Conservation (phyloP, 1,140 invertebrate genomes). For the Steinernema feltiae region DNA sequence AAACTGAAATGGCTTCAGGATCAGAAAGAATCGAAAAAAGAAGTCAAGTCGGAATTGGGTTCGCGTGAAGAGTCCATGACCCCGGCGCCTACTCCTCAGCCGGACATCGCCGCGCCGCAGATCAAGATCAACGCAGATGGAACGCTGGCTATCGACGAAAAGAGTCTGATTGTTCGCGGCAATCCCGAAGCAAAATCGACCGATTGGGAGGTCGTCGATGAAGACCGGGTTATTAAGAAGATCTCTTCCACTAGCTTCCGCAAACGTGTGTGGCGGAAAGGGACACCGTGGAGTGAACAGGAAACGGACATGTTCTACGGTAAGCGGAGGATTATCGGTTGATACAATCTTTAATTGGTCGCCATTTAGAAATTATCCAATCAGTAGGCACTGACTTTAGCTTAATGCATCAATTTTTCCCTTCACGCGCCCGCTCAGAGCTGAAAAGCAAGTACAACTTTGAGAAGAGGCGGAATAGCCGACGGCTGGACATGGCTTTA, state of each 20-base stretch:
- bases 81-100: not conserved
- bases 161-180: not conserved
- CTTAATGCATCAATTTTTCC: not conserved
- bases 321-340: not conserved
- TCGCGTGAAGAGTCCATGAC: not conserved
- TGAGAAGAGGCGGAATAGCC: not conserved
- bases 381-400: not conserved
- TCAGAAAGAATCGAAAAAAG: not conserved
- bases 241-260: not conserved
- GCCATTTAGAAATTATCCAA: slow-evolving; percentile 7
- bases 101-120: not conserved
- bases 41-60: not conserved
- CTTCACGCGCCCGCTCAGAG: not conserved
- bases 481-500: not conserved
- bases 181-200: not conserved
- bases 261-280: not conserved
- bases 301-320: not conserved
- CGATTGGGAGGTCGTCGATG: slow-evolving; percentile 8
- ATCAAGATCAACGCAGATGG: not conserved
- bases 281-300: not conserved
- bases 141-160: not conserved
- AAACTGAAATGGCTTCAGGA: not conserved
- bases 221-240: not conserved
- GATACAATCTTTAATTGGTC: not conserved
- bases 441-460: slow-evolving; percentile 5